Evolutionary conservation across 2,113 vertebrate species (phyloP).

Genomic region (Sitta europaea): DNA sequence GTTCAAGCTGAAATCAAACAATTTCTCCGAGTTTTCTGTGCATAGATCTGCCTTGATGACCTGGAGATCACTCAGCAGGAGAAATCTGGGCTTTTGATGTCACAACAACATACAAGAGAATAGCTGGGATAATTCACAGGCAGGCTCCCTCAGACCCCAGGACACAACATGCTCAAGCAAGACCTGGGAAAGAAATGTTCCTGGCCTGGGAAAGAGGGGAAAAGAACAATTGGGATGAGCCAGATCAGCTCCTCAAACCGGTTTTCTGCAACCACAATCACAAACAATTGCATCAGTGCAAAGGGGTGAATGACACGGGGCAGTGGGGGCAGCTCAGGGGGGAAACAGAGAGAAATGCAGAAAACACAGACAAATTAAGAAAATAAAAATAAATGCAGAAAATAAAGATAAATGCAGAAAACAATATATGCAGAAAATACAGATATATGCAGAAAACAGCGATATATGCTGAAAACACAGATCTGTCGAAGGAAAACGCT

Average conservation of each 20-base stretch:
- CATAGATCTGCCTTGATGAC: background rate
- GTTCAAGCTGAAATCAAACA: background rate
- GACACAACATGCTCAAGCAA: background rate
- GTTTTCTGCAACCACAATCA: background rate
- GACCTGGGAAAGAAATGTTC: background rate
- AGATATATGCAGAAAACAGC: background rate
- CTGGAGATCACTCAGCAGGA: background rate
- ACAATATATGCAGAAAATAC: background rate
- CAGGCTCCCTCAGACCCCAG: background rate
- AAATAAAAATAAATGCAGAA: background rate
- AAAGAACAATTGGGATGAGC: background rate
- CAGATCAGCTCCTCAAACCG: background rate
- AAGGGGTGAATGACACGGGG: fast-evolving
- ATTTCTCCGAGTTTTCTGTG: background rate
- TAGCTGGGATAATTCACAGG: background rate
- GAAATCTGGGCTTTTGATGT: background rate
- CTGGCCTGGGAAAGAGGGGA: background rate
- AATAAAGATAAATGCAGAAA: background rate
- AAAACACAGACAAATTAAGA: background rate
- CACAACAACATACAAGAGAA: background rate
- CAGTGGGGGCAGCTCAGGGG: background rate
- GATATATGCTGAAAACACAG: background rate
- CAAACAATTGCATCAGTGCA: background rate
- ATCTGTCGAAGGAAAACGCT: fast-evolving
- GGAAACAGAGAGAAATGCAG: background rate